phyloP scores from a whole-genome alignment of 2,888 invertebrate genomes.

The Caenorhabditis plicata region DNA sequence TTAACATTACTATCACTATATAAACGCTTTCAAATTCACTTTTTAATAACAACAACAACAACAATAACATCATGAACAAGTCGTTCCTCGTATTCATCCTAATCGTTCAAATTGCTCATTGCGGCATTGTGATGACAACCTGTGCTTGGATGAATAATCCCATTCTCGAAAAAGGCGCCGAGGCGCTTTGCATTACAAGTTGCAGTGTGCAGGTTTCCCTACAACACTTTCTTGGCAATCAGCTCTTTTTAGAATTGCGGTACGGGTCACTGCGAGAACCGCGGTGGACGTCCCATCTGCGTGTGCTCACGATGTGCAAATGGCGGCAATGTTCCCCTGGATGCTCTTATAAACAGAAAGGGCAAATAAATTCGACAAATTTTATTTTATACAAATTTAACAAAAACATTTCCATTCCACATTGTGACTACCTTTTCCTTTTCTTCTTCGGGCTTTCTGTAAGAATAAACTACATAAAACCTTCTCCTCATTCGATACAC shows the following conservation, averaged over 20 bases:
- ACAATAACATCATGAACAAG: too few relatives aligned
- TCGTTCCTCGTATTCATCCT: slow-evolving; percentile 67
- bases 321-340: slow-evolving; percentile 2
- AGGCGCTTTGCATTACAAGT: slow-evolving; percentile 18
- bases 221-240: background rate
- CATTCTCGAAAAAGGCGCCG: slow-evolving; percentile 17
- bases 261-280: slow-evolving; percentile 23
- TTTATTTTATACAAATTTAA: too few relatives aligned
- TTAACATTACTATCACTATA: too few relatives aligned
- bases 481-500: background rate
- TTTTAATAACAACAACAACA: too few relatives aligned
- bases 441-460: too few relatives aligned
- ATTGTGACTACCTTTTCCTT: too few relatives aligned
- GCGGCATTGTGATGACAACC: slow-evolving; percentile 16
- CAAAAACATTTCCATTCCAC: too few relatives aligned
- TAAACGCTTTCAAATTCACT: too few relatives aligned
- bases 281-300: slow-evolving; percentile 21
- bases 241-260: slow-evolving; percentile 24
- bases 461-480: background rate
- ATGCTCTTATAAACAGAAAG: too few relatives aligned
- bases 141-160: slow-evolving; percentile 32
- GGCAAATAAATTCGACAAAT: too few relatives aligned
- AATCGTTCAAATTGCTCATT: too few relatives aligned
- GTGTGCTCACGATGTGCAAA: slow-evolving; percentile 30
- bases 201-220: slow-evolving; percentile 17